Percentiles rank a stretch among this genome's conserved stretches.
Conservation (phyloP, 1,140 invertebrate species). For the Triops longicaudatus region DNA sequence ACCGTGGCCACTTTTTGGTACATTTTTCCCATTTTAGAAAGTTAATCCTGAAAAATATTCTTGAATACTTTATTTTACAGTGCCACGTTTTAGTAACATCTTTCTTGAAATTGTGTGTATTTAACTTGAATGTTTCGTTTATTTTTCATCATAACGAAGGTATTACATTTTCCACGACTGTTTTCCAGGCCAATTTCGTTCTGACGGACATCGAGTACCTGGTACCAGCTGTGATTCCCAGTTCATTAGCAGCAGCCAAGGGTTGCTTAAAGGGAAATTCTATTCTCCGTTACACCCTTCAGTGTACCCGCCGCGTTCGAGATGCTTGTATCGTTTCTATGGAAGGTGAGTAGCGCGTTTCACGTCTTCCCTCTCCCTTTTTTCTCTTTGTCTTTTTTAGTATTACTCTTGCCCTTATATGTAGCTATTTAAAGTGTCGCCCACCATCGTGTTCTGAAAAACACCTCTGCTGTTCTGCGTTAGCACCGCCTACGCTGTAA, state of each 20-base stretch:
- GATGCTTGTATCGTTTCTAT: constrained; percentile 68
- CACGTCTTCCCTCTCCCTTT: not conserved
- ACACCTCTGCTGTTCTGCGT: no score
- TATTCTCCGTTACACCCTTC: constrained; percentile 77
- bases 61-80: no score
- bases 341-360: constrained; percentile 50
- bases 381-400: not conserved
- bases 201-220: constrained; percentile 55
- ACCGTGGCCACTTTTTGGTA: no score
- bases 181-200: constrained; percentile 56
- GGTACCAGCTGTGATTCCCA: constrained; percentile 68
- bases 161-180: not conserved
- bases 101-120: no score
- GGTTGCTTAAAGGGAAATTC: constrained; percentile 50
- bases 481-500: no score
- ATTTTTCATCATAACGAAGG: no score
- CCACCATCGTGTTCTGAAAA: no score
- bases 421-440: not conserved
- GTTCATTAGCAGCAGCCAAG: constrained; percentile 57
- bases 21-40: no score
- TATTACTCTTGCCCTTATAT: not conserved
- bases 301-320: constrained; percentile 67
- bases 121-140: no score
- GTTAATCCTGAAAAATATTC: no score
- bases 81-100: no score